Percentiles rank a stretch among this genome's conserved stretches.
These are phyloP conservation scores for Atta cephalotes DNA, from an alignment of 1,140 invertebrate genomes.

Conservation along the genomic window DNA sequence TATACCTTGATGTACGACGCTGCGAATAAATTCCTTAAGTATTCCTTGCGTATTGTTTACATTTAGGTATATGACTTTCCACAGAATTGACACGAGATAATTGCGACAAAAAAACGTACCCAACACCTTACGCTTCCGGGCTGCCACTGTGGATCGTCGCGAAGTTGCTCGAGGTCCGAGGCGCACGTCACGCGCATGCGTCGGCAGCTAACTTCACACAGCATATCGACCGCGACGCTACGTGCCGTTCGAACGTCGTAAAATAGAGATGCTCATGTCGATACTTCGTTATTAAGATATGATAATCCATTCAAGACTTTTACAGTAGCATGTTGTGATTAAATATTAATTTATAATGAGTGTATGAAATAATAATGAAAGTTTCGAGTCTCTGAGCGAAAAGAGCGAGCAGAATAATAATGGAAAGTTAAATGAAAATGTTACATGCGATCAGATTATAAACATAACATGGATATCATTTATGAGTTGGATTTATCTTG, in stretches of 20 bases:
- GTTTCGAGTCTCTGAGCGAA: neutral
- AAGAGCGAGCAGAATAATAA: neutral
- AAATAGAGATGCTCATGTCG: slow-evolving; percentile 5
- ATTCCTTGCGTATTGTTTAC: slow-evolving; percentile 41
- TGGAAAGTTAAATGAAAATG: neutral
- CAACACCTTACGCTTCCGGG: slow-evolving; percentile 36
- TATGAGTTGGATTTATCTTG: no score
- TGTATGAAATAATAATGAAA: slow-evolving; percentile 28
- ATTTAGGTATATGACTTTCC: slow-evolving; percentile 22
- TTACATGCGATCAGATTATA: neutral
- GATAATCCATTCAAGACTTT: slow-evolving; percentile 4
- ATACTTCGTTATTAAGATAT: slow-evolving; percentile 37
- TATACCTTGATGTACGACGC: slow-evolving; percentile 1
- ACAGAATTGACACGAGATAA: neutral
- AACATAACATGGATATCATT: neutral
- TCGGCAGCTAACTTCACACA: slow-evolving; percentile 54
- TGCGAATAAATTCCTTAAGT: neutral
- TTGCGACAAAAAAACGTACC: neutral
- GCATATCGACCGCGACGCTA: slow-evolving; percentile 65
- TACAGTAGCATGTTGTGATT: neutral
- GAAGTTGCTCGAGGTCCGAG: slow-evolving; percentile 53
- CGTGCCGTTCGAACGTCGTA: slow-evolving; percentile 60
- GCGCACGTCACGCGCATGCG: slow-evolving; percentile 66
- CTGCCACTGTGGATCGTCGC: slow-evolving; percentile 72
- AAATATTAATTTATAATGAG: neutral